Conservation (phyloP, 2,113 vertebrate species). For the Pelecanoides urinatrix region DNA sequence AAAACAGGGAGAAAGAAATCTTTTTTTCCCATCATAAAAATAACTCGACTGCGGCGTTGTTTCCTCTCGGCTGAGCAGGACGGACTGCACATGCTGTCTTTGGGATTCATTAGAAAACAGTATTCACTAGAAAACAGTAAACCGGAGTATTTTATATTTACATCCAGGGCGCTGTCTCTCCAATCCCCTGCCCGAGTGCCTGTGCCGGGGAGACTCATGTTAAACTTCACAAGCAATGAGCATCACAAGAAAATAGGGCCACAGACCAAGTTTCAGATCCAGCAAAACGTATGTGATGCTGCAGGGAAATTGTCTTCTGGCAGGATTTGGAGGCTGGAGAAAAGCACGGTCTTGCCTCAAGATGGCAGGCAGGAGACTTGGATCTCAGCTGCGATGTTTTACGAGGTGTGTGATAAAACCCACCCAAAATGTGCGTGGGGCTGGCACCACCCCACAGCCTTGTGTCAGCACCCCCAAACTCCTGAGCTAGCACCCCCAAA, state of each 20-base stretch:
- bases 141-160: fast-evolving
- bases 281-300: fast-evolving
- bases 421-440: fast-evolving
- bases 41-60: background rate
- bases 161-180: fast-evolving
- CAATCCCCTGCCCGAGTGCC: background rate
- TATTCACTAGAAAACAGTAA: background rate
- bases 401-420: fast-evolving
- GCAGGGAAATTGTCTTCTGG: background rate
- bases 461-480: background rate
- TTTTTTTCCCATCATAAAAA: background rate
- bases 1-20: background rate
- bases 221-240: background rate
- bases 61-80: background rate
- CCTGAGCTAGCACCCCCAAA: background rate
- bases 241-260: background rate
- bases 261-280: fast-evolving
- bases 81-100: background rate
- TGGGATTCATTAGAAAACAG: background rate
- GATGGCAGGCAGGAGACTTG: background rate
- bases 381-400: background rate
- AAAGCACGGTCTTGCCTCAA: background rate
- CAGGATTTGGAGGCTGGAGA: background rate
- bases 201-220: fast-evolving
- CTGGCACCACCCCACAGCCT: background rate